phyloP scores from a whole-genome alignment of 2,113 vertebrate genomes.

The Nothoprocta perdicaria region DNA sequence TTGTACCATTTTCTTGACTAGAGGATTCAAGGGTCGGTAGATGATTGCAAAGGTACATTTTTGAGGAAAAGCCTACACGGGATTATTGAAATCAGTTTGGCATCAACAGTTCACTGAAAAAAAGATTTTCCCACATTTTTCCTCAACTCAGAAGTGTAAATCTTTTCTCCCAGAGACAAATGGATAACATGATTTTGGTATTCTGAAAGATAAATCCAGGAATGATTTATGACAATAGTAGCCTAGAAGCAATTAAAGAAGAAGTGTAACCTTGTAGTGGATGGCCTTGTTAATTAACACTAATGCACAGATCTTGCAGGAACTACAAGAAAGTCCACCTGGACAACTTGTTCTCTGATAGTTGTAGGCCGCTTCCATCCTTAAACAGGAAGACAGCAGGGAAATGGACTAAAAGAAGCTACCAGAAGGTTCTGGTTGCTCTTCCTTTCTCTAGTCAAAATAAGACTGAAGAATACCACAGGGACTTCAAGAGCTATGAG shows the following conservation, averaged over 20 bases:
- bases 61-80: not conserved
- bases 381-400: not conserved
- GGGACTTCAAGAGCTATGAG: not conserved
- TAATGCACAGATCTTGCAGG: not conserved
- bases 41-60: not conserved
- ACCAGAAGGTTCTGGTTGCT: not conserved
- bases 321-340: not conserved
- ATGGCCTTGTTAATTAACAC: not conserved
- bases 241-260: not conserved
- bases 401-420: not conserved
- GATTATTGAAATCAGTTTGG: not conserved
- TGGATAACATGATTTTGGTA: not conserved
- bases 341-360: not conserved
- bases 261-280: fast-evolving
- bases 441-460: not conserved
- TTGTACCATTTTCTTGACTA: not conserved
- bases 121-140: not conserved
- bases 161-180: not conserved
- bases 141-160: not conserved
- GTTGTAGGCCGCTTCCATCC: not conserved
- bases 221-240: not conserved
- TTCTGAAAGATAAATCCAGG: not conserved
- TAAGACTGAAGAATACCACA: not conserved
- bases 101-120: not conserved
- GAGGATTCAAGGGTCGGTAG: not conserved